These are phyloP conservation scores for Acrocephalus arundinaceus DNA, from an alignment of 2,113 vertebrate genomes.

Conservation along the genomic window DNA sequence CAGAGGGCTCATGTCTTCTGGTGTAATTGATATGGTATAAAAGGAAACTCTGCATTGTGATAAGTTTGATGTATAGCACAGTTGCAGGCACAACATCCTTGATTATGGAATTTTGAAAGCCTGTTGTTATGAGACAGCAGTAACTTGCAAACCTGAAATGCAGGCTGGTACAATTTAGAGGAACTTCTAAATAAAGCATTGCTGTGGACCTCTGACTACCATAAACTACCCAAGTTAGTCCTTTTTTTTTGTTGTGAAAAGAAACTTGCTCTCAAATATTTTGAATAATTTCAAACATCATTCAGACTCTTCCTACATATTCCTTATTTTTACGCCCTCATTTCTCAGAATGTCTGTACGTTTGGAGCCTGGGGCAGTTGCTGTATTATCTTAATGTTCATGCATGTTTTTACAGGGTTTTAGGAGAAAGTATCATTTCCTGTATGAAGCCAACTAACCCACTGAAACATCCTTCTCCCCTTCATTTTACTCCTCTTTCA, in stretches of 20 bases:
- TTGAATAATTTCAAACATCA: background rate
- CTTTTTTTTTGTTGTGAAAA: background rate
- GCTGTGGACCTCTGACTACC: background rate
- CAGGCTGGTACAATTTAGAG: background rate
- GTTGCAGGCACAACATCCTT: background rate
- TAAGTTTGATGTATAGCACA: background rate
- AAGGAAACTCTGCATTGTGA: conserved; percentile 5
- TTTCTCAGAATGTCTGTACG: background rate
- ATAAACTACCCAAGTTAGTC: background rate
- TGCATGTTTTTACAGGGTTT: conserved; percentile 16
- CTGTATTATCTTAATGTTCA: background rate
- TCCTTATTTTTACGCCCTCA: background rate
- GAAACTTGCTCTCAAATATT: background rate
- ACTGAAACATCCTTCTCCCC: background rate
- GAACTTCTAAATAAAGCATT: background rate
- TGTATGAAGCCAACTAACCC: conserved; percentile 34
- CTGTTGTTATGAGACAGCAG: background rate
- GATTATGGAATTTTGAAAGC: background rate
- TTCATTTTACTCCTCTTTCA: conserved; percentile 65
- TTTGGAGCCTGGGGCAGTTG: background rate
- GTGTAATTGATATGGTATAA: conserved; percentile 13
- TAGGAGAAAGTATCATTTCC: conserved; percentile 70
- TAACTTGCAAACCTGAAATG: background rate
- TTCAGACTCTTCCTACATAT: background rate
- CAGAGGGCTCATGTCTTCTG: conserved; percentile 22